Evolutionary conservation across 2,888 invertebrate genomes (phyloP).

Genomic region (Brenthis ino): DNA sequence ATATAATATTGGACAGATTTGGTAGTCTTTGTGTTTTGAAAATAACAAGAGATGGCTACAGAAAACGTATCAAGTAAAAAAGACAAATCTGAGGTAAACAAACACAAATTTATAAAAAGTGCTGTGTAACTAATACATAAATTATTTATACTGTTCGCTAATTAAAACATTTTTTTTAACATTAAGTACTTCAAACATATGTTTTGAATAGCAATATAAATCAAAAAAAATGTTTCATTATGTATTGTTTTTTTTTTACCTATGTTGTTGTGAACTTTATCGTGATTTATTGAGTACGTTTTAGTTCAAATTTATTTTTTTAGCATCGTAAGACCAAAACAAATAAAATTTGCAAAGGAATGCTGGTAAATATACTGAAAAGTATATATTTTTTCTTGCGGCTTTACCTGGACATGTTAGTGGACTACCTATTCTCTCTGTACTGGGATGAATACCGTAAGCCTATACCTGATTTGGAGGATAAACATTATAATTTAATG

Average conservation of each 20-base stretch:
- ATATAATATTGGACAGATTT: too few relatives aligned
- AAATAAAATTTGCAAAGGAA: slow-evolving; percentile 61
- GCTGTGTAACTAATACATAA: too few relatives aligned
- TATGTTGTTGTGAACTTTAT: too few relatives aligned
- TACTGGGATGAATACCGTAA: slow-evolving; percentile 61
- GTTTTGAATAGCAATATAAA: too few relatives aligned
- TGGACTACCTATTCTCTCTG: slow-evolving; percentile 62
- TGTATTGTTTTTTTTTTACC: too few relatives aligned
- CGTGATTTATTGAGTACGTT: not conserved
- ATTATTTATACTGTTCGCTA: too few relatives aligned
- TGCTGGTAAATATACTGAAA: slow-evolving; percentile 60
- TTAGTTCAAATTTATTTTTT: slow-evolving; percentile 22
- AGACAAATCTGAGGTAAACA: slow-evolving; percentile 3
- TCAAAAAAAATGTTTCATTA: too few relatives aligned
- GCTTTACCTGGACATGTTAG: slow-evolving; percentile 58
- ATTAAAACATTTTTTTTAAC: too few relatives aligned
- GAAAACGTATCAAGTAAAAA: slow-evolving; percentile 1
- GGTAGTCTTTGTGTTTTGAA: not conserved
- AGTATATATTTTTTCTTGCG: slow-evolving; percentile 61
- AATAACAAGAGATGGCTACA: slow-evolving; percentile 7
- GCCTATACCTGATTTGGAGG: slow-evolving; percentile 62
- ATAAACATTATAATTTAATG: slow-evolving; percentile 57
- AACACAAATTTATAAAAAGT: too few relatives aligned
- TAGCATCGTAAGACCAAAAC: slow-evolving; percentile 62
- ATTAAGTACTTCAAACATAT: too few relatives aligned